Conservation (phyloP, 2,888 invertebrate species). For the Clivina fossor region DNA sequence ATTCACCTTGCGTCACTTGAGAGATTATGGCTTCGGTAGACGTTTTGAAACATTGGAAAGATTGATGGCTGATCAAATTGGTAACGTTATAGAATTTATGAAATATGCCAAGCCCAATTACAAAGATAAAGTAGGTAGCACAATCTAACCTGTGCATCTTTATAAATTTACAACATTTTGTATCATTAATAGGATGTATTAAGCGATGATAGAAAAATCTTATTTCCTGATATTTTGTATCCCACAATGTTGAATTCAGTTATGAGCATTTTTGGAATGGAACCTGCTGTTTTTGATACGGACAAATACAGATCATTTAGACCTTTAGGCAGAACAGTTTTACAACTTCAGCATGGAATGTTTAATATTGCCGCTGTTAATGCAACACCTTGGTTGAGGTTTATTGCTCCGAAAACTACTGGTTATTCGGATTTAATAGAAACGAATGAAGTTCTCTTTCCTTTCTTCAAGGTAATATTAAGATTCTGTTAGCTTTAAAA, state of each 20-base stretch:
- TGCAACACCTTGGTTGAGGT: constrained; percentile 61
- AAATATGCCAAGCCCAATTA: constrained; percentile 53
- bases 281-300: constrained; percentile 52
- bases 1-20: constrained; percentile 64
- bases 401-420: constrained; percentile 59
- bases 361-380: constrained; percentile 63
- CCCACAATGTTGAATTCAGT: constrained; percentile 59
- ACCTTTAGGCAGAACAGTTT: constrained; percentile 50
- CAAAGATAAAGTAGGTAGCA: constrained; percentile 48
- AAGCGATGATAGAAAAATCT: constrained; percentile 3
- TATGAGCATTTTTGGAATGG: constrained; percentile 58
- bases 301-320: constrained; percentile 56
- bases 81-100: constrained; percentile 54
- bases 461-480: constrained; percentile 59
- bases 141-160: no score
- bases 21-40: constrained; percentile 71
- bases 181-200: constrained; percentile 11
- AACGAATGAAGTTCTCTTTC: constrained; percentile 54
- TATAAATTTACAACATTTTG: background rate
- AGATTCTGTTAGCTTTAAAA: no score
- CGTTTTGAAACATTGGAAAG: constrained; percentile 60
- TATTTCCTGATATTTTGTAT: constrained; percentile 49
- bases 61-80: constrained; percentile 54
- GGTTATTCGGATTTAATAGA: constrained; percentile 56
- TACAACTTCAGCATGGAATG: constrained; percentile 58